These are phyloP conservation scores for Lysiphlebus fabarum DNA, from an alignment of 1,140 invertebrate species.

Conservation along the genomic window DNA sequence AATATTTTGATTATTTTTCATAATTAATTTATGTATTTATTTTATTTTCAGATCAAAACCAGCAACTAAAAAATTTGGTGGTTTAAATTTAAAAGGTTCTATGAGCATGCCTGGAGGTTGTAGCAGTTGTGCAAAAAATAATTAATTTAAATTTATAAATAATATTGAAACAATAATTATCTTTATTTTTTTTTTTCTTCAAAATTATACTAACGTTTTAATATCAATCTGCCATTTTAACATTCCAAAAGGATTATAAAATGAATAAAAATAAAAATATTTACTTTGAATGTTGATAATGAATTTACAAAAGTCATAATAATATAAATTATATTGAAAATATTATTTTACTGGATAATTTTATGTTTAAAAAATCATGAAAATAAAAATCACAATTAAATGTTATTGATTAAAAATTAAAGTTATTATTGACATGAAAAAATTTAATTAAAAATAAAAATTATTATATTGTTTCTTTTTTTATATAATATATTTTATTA, in stretches of 20 bases:
- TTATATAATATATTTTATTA: background rate
- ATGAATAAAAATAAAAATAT: constrained; percentile 5
- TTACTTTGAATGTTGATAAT: background rate
- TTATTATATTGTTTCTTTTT: background rate
- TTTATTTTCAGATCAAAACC: constrained; percentile 27
- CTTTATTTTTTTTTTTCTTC: constrained; percentile 1
- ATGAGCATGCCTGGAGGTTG: constrained; percentile 40
- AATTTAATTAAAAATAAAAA: constrained; percentile 1
- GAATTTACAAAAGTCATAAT: no score
- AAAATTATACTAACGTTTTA: constrained; percentile 15
- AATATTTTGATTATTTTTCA: constrained; percentile 11
- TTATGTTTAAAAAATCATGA: background rate
- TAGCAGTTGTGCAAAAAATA: constrained; percentile 34
- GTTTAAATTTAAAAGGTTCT: constrained; percentile 30
- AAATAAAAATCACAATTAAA: background rate
- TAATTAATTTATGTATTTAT: constrained; percentile 8
- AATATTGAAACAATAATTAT: no score
- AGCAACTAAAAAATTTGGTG: constrained; percentile 32
- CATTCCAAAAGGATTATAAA: no score
- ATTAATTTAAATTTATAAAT: constrained; percentile 10
- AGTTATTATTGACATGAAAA: background rate
- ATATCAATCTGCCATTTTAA: background rate
- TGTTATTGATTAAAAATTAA: background rate
- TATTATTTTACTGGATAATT: no score
- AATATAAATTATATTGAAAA: no score